Base-by-base conservation (phyloP, 2,113 vertebrate genomes). In the Egretta garzetta region DNA sequence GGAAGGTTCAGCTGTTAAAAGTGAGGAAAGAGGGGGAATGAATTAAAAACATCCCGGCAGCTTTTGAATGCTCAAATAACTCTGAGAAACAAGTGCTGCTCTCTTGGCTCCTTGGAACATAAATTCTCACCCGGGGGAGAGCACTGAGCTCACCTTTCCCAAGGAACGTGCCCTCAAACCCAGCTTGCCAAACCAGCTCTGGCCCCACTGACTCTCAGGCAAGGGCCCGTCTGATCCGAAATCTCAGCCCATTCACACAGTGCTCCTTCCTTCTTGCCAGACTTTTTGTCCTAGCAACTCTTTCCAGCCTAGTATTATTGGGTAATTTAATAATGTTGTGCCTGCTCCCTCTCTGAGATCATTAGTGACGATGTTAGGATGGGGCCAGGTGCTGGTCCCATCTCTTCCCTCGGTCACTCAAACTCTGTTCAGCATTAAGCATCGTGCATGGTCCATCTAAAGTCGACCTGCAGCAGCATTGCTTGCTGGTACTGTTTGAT, bases 381-480 rank as follows among this genome's bases (percentile, higher is more conserved):
- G n/a, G 68, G n/a, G n/a, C 47, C 4, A 3, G 41, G 28, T 30
- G 76, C 50, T 33, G 45, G 39, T 60, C 28, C 28, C n/a, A 27
- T 52, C 68, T 62, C 52, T 67, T 56, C 58, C 32, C 17, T 77
- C 1, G 0, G 47, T 89, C 33, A 4, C 32, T 20, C 37, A n/a
- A 16, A n/a, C 0, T 1, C 20, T 27, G 33, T 3, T 62, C 33
- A 59, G 47, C 5, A 0, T 47, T 60, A 37, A 41, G 22, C 45
- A 19, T 19, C 0, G 0, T 4, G 18, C 19, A 17, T 10, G 37
- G 15, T 19, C 70, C 59, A 2, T 41, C 49, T 47, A 53, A 7
- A 23, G 37, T 8, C 32, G 53, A 30, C 59, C 26, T 43, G 39
- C 50, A 47, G 58, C 15, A 58, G 21, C 37, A 2, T 14, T 16